Base-by-base conservation (phyloP, 2,113 vertebrate genomes). In the Melanocharis versteri region DNA sequence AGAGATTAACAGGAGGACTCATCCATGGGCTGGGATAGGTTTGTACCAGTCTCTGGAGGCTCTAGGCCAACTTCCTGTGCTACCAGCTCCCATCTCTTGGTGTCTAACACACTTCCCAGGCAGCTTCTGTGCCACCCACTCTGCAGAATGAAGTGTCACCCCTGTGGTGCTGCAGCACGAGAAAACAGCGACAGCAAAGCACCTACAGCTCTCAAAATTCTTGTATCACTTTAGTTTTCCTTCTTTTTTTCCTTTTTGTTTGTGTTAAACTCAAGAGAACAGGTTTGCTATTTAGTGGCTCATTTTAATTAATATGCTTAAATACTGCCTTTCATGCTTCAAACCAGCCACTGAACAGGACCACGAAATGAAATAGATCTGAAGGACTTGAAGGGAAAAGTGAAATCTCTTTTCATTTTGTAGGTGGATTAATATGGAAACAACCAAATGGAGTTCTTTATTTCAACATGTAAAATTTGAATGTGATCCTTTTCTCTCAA, bases 61-160 rank as follows among this genome's bases (percentile, higher is more conserved):
- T 75, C 11, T 3, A 37, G 56, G 44, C 64, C 61, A 76, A 23
- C 3, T 0, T 0, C 18, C 22, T 2, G 4, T 56, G 62, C 35
- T 10, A 15, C 39, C 44, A 73, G n/a, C 11, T 58, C 30, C 54
- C 45, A 27, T 11, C 78, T 37, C 37, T 28, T 11, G 3, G 30
- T 33, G 44, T 33, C 18, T 17, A 9, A n/a, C 5, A 7, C 14
- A 6, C 16, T 57, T 58, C 45, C 69, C 1, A 12, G 39, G 15
- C 44, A 66, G 8, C 6, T 56, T 9, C 71, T 47, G 44, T 51
- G 44, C n/a, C 73, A 20, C 27, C 47, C 2, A 0, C 16, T 0
- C n/a, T 70, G 45, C 26, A 42, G 4, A 12, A 15, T 1, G 15
- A 50, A 24, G 8, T 3, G 8, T 26, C 22, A 22, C 18, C 28